phyloP scores from a whole-genome alignment of 1,140 invertebrate species.

The Pseudomyrmex flavicornis region DNA sequence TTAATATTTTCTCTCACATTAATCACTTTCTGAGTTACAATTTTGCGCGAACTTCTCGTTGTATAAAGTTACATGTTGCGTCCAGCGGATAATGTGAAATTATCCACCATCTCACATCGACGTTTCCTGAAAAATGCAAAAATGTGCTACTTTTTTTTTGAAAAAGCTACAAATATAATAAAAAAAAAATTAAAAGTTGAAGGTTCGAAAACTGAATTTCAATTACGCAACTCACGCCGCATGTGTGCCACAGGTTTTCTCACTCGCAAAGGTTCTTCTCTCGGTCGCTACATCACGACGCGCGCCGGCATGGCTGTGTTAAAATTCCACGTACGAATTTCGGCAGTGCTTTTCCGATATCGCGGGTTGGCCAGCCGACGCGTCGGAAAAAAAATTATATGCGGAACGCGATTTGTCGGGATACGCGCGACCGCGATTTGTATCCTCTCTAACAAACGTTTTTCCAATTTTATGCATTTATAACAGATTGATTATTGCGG shows the following conservation, averaged over 20 bases:
- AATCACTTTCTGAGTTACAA: too few relatives aligned
- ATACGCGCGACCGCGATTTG: conserved; percentile 17
- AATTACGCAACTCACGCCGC: not conserved
- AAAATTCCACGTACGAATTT: conserved; percentile 55
- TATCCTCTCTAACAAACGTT: conserved; percentile 35
- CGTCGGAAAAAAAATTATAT: conserved; percentile 49
- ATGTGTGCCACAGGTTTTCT: not conserved
- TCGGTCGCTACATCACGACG: not conserved
- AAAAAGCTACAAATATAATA: too few relatives aligned
- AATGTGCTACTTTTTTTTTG: too few relatives aligned
- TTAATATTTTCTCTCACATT: not conserved
- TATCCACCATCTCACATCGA: too few relatives aligned
- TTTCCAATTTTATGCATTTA: conserved; percentile 39
- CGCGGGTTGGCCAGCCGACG: not conserved
- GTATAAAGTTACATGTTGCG: not conserved
- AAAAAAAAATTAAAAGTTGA: too few relatives aligned
- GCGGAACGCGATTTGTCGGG: conserved; percentile 24
- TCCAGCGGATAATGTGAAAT: not conserved
- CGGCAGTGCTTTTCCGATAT: conserved; percentile 42
- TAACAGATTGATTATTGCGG: conserved; percentile 58
- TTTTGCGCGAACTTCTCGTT: too few relatives aligned
- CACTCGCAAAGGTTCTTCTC: not conserved
- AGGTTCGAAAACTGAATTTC: too few relatives aligned
- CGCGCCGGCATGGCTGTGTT: not conserved
- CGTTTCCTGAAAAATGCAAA: too few relatives aligned